Evolutionary conservation across 2,797 vertebrate genomes (phyloP).

Genomic region (Halcyon chelicuti): DNA sequence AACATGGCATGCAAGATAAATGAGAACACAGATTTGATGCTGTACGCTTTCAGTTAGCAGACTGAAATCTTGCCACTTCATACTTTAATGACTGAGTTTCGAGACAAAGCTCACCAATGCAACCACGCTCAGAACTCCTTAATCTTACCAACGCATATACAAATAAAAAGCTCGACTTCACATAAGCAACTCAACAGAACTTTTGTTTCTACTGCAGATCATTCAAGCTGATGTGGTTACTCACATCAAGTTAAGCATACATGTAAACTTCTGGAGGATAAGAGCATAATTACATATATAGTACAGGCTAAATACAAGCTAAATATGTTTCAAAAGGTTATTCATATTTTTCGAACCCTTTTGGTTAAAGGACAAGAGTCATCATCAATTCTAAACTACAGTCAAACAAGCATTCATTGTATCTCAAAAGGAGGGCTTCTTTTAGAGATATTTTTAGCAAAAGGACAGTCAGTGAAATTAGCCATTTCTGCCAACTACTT

Average conservation of each 20-base stretch:
- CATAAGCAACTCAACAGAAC: background rate
- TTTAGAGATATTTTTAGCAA: slow-evolving; percentile 60
- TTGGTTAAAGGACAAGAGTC: slow-evolving; percentile 53
- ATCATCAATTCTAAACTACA: slow-evolving; percentile 2
- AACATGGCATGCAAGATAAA: background rate
- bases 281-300: background rate
- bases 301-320: background rate
- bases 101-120: background rate
- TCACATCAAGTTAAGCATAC: background rate
- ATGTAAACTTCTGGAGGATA: background rate
- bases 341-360: slow-evolving; percentile 49
- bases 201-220: background rate
- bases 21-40: background rate
- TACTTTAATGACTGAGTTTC: background rate
- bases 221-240: background rate
- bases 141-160: background rate
- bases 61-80: background rate
- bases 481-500: slow-evolving; percentile 57
- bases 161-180: background rate
- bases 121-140: background rate
- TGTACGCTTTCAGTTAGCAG: background rate
- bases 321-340: slow-evolving; percentile 44
- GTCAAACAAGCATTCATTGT: slow-evolving; percentile 57
- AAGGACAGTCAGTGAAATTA: slow-evolving; percentile 64
- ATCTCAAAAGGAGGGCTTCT: slow-evolving; percentile 54